These are phyloP conservation scores for Tipula helvola DNA, from an alignment of 2,888 invertebrate species.

Conservation along the genomic window DNA sequence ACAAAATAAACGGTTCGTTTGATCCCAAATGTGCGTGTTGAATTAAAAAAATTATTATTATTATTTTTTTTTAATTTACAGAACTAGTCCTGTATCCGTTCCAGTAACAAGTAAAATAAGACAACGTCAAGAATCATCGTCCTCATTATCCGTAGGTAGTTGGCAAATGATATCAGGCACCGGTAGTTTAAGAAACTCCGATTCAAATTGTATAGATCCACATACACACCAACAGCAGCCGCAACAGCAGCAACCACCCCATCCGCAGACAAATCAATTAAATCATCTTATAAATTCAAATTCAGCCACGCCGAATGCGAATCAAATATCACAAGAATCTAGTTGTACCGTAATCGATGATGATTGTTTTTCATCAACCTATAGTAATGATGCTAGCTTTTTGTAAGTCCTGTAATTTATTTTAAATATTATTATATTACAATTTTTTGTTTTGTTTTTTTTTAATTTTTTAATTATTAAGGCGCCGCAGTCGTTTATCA, in stretches of 20 bases:
- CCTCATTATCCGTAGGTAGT: slow-evolving; percentile 44
- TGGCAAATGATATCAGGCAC: slow-evolving; percentile 59
- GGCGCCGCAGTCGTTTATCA: slow-evolving; percentile 14
- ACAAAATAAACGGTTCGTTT: slow-evolving; percentile 17
- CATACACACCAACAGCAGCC: neutral
- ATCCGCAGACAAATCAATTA: neutral
- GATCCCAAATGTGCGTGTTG: neutral
- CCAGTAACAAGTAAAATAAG: slow-evolving; percentile 37
- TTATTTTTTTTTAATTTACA: slow-evolving; percentile 13
- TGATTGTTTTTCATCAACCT: slow-evolving; percentile 15
- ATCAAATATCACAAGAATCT: slow-evolving; percentile 11
- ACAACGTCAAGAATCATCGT: slow-evolving; percentile 45
- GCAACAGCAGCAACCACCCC: neutral
- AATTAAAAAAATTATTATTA: neutral
- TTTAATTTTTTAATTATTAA: neutral
- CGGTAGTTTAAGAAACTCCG: slow-evolving; percentile 47
- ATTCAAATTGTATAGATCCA: slow-evolving; percentile 18
- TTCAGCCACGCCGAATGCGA: slow-evolving; percentile 7
- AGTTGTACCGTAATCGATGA: slow-evolving; percentile 15
- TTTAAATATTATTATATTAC: neutral
- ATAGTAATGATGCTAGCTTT: slow-evolving; percentile 13
- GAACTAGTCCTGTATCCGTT: slow-evolving; percentile 53
- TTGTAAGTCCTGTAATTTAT: slow-evolving; percentile 11
- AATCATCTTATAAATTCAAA: neutral
- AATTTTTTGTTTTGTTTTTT: too few relatives aligned